A percentile compares a stretch with the other conserved stretches of the same genome.
These are phyloP conservation scores for Ceyx erithaca DNA, from an alignment of 2,797 vertebrate genomes.

Conservation along the genomic window DNA sequence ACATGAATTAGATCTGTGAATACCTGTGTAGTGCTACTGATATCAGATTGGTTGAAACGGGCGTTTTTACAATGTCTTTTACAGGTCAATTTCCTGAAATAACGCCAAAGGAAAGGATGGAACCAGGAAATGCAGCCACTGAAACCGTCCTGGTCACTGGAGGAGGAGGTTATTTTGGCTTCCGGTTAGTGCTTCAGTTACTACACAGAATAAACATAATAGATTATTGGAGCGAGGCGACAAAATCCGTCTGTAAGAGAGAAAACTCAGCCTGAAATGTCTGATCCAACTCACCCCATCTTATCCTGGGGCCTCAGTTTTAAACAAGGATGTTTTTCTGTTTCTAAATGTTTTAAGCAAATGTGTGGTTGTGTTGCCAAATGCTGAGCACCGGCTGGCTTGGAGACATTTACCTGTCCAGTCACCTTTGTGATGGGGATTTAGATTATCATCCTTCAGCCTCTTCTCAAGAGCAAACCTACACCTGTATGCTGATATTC, in stretches of 20 bases:
- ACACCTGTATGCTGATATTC: background rate
- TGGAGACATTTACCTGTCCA: background rate
- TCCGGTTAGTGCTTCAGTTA: constrained; percentile 83
- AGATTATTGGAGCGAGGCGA: background rate
- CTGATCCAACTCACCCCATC: background rate
- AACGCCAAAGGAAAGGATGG: constrained; percentile 43
- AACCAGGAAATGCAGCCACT: background rate
- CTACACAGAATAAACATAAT: background rate
- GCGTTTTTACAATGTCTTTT: background rate
- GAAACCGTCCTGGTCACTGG: constrained; percentile 88
- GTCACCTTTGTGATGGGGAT: background rate
- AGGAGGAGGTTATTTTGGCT: constrained; percentile 93
- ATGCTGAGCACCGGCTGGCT: background rate
- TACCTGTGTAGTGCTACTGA: rapidly evolving
- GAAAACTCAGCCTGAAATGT: background rate
- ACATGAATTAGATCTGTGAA: rapidly evolving
- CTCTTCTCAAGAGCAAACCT: background rate
- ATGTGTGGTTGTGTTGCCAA: background rate
- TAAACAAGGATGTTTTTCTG: background rate
- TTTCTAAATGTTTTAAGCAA: background rate
- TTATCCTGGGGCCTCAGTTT: rapidly evolving
- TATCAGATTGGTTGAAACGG: background rate
- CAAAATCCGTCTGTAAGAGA: background rate
- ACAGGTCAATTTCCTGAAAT: background rate
- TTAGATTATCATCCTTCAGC: background rate